Evolutionary conservation across 2,797 vertebrate species (phyloP), one percentile per base, ranked within the genome.

Genomic region (Muscicapa striata): DNA sequence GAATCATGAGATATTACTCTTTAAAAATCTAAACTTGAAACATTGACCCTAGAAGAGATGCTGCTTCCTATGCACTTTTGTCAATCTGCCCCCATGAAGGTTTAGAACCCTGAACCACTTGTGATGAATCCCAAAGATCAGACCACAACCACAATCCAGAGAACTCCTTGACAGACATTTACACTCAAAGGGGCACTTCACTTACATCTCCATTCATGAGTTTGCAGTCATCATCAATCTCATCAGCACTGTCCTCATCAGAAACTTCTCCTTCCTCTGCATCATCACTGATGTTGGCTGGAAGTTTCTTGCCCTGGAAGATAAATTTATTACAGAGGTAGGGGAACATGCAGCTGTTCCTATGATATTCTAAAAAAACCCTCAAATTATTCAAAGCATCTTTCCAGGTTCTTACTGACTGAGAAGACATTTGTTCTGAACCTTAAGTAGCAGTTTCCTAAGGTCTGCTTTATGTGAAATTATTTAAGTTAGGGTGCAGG

Each of bases 151-250:
- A 66, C 34, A n/a, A 7, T 38, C 40, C 74, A 75, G 54, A 66
- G 40, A 55, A 7, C 8, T 49, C 64, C 20, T 22, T n/a, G 45
- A 9, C 9, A 10, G 7, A 48, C 6, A 30, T 90, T 87, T 8
- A 18, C 24, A 62, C 43, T 70, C 22, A n/a, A 61, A 72, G 4
- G 13, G 20, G 32, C 67, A 26, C 51, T 46, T 41, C 59, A 98
- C 99, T 94, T 98, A 99, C 99, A 58, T 99, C 99, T 97, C 99
- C 99, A 3, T 99, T 98, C 97, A 99, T 98, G 55, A 99, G 96
- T 95, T 99, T 99, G 92, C 98, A 99, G 96, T 99, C 99, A 2
- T 99, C 99, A 13, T 99, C 99, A 36, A 99, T 99, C 97, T 99
- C 99, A 12, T 99, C 99, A 0, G 99, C 99, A 0, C 99, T 99